Base-by-base conservation (phyloP, 2,113 vertebrate species). In the Tachycineta bicolor region DNA sequence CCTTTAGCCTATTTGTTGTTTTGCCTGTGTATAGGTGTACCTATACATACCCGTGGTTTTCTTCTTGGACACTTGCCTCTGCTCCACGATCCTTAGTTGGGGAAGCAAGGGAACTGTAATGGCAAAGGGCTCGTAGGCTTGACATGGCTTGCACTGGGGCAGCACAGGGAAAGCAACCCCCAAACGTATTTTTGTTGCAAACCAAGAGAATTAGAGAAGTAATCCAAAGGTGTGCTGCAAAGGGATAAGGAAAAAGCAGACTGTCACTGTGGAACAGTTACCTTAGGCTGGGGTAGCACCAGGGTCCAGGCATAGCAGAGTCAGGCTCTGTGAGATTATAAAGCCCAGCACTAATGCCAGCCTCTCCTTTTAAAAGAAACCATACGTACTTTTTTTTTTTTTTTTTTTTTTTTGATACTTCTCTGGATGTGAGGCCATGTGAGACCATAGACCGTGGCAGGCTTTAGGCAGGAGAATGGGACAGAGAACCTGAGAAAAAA, bases 61-160 rank as follows among this genome's bases (percentile, higher is more conserved):
- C 58, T 64, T 7, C 33, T 56, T 7, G 6, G 23, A 19, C 9
- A 6, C 31, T 34, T 67, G 34, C 9, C 24, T 59, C 12, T 14
- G 14, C 25, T 90, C 15, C 18, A 31, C 26, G 22, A 39, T 53
- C 26, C 71, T 91, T 43, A 68, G 11, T 5, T 28, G 31, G 62
- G 37, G 28, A 71, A 14, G 14, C 19, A 25, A 37, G 2, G 5
- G 10, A 44, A 17, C 14, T 55, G 47, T 12, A 73, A 47, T 34
- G 37, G 33, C 25, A 53, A 59, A 70, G 9, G 26, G 5, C 14
- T 74, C 20, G 12, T 20, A 12, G 13, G 15, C 21, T 67, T 53
- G n/a, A 11, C 4, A 2, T 1, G 14, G 20, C 11, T 68, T 76
- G 50, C 18, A 20, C 29, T 0, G 3, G 55, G 55, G 21, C 21